phyloP scores from a whole-genome alignment of 2,888 invertebrate genomes.

The Acronicta psi region DNA sequence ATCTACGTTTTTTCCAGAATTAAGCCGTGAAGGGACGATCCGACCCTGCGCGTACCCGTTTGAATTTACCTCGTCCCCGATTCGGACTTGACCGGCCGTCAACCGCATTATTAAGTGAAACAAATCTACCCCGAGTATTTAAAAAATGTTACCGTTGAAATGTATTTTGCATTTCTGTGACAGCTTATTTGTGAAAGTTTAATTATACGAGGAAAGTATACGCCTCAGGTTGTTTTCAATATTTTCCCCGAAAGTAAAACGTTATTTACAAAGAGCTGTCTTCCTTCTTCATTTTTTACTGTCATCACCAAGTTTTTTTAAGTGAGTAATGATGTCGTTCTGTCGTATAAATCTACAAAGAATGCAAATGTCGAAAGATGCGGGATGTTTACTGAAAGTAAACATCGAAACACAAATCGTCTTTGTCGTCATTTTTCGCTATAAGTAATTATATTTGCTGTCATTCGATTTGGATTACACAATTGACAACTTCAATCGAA shows the following conservation, averaged over 20 bases:
- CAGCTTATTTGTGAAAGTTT: conserved; percentile 67
- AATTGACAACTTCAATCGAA: conserved; percentile 11
- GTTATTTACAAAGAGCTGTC: conserved; percentile 44
- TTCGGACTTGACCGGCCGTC: conserved; percentile 38
- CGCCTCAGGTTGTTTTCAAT: conserved; percentile 52
- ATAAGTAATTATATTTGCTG: conserved; percentile 19
- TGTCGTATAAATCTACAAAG: conserved; percentile 41
- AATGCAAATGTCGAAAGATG: conserved; percentile 36
- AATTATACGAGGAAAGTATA: conserved; percentile 55
- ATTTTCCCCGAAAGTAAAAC: conserved; percentile 51
- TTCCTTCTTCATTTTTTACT: conserved; percentile 52
- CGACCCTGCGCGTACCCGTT: conserved; percentile 63
- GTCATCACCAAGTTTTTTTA: conserved; percentile 49
- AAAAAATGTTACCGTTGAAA: conserved; percentile 65
- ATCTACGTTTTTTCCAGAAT: conserved; percentile 83
- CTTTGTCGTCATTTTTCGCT: conserved; percentile 10
- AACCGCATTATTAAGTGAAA: conserved; percentile 81
- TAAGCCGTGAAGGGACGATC: conserved; percentile 80
- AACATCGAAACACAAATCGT: background rate
- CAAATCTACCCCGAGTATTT: conserved; percentile 74
- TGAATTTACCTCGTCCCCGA: conserved; percentile 71
- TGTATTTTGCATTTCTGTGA: conserved; percentile 62
- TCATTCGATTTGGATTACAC: conserved; percentile 11
- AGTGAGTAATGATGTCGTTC: conserved; percentile 54
- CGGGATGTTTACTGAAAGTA: conserved; percentile 18